Base-by-base conservation (phyloP, 2,888 invertebrate species). In the Oligia strigilis region DNA sequence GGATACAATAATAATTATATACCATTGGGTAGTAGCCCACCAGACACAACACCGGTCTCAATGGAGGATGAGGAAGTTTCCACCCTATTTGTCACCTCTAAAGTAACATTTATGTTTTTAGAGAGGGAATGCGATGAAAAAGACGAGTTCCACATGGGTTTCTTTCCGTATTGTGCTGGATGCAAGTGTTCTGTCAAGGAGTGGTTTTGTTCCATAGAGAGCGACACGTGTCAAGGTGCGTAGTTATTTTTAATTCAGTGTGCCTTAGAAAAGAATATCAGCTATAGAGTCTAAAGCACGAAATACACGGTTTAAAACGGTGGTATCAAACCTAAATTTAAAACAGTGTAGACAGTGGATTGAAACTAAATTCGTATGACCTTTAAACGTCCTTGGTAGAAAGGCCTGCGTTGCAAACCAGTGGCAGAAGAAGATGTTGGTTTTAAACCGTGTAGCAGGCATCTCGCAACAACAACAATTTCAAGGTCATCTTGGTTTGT, bases 101-200 rank as follows among this genome's bases (percentile, higher is more conserved):
- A 23, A n/a, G 55, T 71, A 40, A 11, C 3, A 40, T 71, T 19
- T 52, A 17, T 71, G 11, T 66, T 82, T 75, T 14, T 43, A 84
- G 86, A 86, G 13, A 72, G 77, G 13, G 58, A 73, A 43, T 84
- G 84, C 14, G 82, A 86, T 64, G 65, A 49, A 13, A 77, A 70
- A 19, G 86, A 84, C 9, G 82, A 85, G 62, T 84, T 84, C 43
- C 82, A 73, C 14, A 84, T 84, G 84, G 84, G 84, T 2, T 78
- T 84, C 75, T n/a, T 0, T 0, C 62, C 75, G 0, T 84, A 75
- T 29, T 84, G 86, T 55, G 84, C 84, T 46, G n/a, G 65, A 4
- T 84, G 84, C 75, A 85, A 82, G 43, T 84, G 84, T 75, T 4
- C 75, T 1, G 40, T 49, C 29, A 84, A 85, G 14, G 86, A 84